Percentiles rank a stretch among this genome's conserved stretches.
phyloP scores from a whole-genome alignment of 2,888 invertebrate genomes.

The Caenorhabditis japonica region DNA sequence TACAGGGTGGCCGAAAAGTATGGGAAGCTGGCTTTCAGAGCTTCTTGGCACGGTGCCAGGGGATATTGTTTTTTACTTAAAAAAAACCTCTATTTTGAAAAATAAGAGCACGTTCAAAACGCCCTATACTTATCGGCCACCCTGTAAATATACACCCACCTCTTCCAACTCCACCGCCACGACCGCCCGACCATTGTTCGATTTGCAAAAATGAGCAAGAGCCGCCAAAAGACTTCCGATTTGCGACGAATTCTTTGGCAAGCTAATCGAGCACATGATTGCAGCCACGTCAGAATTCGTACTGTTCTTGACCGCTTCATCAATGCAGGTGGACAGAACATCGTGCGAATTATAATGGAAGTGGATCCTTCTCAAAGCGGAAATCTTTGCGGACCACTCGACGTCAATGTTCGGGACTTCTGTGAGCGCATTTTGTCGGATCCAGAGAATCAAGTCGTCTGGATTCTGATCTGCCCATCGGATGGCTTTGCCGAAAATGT shows the following conservation, averaged over 20 bases:
- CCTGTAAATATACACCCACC: too few relatives aligned
- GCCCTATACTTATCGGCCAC: too few relatives aligned
- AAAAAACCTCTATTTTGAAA: too few relatives aligned
- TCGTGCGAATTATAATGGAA: constrained; percentile 29
- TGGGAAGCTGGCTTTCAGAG: too few relatives aligned
- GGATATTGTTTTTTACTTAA: too few relatives aligned
- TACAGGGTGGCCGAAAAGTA: too few relatives aligned
- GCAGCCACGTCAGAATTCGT: constrained; percentile 32
- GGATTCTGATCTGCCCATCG: constrained; percentile 49
- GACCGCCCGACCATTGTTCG: constrained; percentile 29
- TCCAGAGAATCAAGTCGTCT: constrained; percentile 41
- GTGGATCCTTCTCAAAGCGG: constrained; percentile 21
- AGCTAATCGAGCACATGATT: constrained; percentile 20
- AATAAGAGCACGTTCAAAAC: too few relatives aligned
- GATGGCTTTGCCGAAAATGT: constrained; percentile 39
- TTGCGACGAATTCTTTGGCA: constrained; percentile 11
- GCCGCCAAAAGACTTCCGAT: constrained; percentile 41
- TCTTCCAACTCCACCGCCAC: constrained; percentile 24
- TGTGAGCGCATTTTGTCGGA: constrained; percentile 19
- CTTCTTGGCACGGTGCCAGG: too few relatives aligned
- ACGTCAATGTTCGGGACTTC: constrained; percentile 28
- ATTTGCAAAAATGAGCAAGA: constrained; percentile 33
- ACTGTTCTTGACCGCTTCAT: constrained; percentile 17
- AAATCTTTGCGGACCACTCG: constrained; percentile 26
- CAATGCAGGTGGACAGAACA: constrained; percentile 13